These are phyloP conservation scores for Proisotoma minuta DNA, from an alignment of 2,888 invertebrate species.

Conservation along the genomic window DNA sequence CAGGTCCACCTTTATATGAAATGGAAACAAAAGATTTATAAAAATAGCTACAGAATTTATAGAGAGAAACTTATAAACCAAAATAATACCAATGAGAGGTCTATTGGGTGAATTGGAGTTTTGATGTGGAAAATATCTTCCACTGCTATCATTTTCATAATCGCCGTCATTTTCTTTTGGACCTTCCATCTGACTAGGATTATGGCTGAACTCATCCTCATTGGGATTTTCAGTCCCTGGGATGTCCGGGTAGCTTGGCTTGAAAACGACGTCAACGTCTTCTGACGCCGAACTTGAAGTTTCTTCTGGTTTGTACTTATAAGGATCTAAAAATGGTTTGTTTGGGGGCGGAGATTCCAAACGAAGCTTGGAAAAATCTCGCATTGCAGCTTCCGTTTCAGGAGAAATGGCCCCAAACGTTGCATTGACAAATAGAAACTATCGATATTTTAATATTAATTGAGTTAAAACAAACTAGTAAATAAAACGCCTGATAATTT, in stretches of 20 bases:
- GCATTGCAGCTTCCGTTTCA: neutral
- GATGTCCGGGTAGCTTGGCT: neutral
- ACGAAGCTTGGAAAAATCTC: slow-evolving; percentile 12
- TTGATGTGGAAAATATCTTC: neutral
- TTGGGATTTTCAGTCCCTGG: too few relatives aligned
- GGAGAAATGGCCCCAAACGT: neutral
- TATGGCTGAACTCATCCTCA: neutral
- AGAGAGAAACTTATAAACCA: too few relatives aligned
- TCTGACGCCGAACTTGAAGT: neutral
- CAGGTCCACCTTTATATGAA: neutral
- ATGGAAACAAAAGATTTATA: too few relatives aligned
- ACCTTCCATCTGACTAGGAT: neutral
- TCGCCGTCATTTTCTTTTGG: neutral
- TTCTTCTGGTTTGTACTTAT: neutral
- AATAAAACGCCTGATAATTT: too few relatives aligned
- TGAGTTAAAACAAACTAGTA: too few relatives aligned
- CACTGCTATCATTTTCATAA: neutral
- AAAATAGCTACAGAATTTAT: neutral
- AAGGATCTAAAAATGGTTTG: neutral
- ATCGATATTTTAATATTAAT: too few relatives aligned
- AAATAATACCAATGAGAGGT: neutral
- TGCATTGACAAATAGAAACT: too few relatives aligned
- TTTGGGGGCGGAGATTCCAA: neutral
- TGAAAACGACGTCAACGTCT: neutral
- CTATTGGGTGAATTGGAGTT: neutral